Conservation (phyloP, 2,797 vertebrate genomes). For the Babyrousa celebensis region DNA sequence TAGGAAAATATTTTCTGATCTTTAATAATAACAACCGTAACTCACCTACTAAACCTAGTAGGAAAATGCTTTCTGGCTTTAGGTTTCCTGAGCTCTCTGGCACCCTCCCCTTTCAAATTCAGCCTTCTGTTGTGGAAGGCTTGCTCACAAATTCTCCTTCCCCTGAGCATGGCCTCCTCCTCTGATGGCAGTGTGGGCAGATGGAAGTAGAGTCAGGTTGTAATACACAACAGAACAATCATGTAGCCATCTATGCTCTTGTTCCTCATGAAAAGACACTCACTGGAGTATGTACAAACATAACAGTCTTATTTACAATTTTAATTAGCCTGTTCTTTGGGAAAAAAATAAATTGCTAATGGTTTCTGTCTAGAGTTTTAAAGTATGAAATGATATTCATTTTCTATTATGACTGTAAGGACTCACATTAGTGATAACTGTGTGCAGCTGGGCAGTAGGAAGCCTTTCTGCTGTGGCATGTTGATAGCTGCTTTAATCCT, state of each 20-base stretch:
- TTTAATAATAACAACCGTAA: not conserved
- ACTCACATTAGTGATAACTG: conserved; percentile 23
- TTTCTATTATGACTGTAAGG: conserved; percentile 58
- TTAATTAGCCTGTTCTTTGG: conserved; percentile 78
- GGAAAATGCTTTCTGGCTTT: not conserved
- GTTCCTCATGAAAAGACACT: conserved; percentile 59
- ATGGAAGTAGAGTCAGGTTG: not conserved
- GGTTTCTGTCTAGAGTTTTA: conserved; percentile 73
- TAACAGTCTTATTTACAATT: conserved; percentile 75
- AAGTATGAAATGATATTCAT: conserved; percentile 69
- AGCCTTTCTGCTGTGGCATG: not conserved
- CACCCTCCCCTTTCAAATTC: conserved; percentile 4
- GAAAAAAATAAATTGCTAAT: conserved; percentile 57
- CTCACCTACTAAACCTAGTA: conserved; percentile 17
- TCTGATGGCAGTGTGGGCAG: conserved; percentile 23
- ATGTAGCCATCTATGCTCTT: not conserved
- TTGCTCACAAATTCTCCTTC: conserved; percentile 58
- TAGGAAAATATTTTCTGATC: not conserved
- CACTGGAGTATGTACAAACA: not conserved
- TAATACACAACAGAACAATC: not conserved
- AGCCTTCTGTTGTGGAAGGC: conserved; percentile 39
- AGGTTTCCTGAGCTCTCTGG: conserved; percentile 27
- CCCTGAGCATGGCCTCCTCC: not conserved
- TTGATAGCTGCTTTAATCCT: conserved; percentile 41
- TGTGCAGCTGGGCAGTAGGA: not conserved